A percentile compares a stretch with the other conserved stretches of the same genome.
phyloP scores from a whole-genome alignment of 2,797 vertebrate genomes.

The Pseudochirops corinnae region DNA sequence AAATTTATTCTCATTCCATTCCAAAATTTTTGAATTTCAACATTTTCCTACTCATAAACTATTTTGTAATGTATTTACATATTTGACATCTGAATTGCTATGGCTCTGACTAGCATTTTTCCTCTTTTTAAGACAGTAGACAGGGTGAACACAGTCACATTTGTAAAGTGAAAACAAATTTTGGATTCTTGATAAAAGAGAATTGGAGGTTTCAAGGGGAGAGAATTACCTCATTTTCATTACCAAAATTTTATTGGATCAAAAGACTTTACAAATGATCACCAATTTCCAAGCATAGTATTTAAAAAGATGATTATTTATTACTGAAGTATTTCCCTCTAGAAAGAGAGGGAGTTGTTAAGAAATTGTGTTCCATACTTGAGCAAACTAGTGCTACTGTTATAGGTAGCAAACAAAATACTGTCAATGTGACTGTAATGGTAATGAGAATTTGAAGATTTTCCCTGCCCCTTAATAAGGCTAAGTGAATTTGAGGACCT shows the following conservation, averaged over 20 bases:
- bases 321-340: neutral
- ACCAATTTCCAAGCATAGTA: neutral
- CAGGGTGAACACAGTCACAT: neutral
- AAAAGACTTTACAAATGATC: neutral
- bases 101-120: neutral
- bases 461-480: no score
- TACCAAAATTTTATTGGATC: neutral
- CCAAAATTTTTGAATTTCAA: conserved; percentile 14
- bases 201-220: neutral
- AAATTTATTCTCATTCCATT: conserved; percentile 43
- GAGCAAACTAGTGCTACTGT: neutral
- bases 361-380: neutral
- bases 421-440: neutral
- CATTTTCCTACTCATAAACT: conserved; percentile 21
- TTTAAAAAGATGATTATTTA: neutral
- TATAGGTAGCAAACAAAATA: neutral
- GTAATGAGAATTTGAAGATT: no score
- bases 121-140: neutral
- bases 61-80: conserved; percentile 27
- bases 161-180: neutral
- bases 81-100: neutral
- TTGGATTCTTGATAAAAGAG: conserved; percentile 6
- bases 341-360: neutral
- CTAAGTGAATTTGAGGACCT: no score
- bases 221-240: neutral